Evolutionary conservation across 2,797 vertebrate genomes (phyloP), one percentile per base, ranked within the genome.

Genomic region (Channallabes apus): DNA sequence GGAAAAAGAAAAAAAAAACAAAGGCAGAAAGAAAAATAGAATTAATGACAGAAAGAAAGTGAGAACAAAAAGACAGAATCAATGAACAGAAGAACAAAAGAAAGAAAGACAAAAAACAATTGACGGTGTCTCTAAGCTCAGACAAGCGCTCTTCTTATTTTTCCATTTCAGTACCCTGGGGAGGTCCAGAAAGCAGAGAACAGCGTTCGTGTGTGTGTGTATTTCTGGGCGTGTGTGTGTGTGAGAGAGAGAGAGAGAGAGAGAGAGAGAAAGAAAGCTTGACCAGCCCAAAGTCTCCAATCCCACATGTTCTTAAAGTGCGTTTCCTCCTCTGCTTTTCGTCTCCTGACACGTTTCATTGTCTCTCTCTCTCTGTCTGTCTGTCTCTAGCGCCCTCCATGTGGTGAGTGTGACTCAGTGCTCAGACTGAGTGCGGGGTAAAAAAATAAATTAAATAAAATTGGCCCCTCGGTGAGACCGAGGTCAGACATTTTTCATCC

Each of bases 401-500:
- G 82, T 86, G 86, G 87, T 86, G 83, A 85, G n/a, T 3, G 51
- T 35, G 32, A 35, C 88, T 86, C 85, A 81, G 86, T 67, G 56
- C 82, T 88, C 84, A 88, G 87, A 83, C 88, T 29, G 87, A 58
- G 67, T 6, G 20, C 86, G 81, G 86, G 51, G 5, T n/a, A 84
- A 68, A 32, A 68, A n/a, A n/a, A n/a, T n/a, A n/a, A 12, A 64
- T 14, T 4, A 27, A 29, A 22, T 22, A 7, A 8, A 5, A 88
- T 12, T 22, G 0, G 0, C 89, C 87, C 91, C 90, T 89, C 90
- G 91, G 89, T 87, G 89, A 92, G 86, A 54, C 79, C 41, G 87
- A 87, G 87, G 86, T 82, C 92, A 94, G 92, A 89, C 91, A 93
- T 93, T 94, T 94, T 94, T 94, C 92, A 72, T 72, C 69, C 18